These are phyloP conservation scores for Polyergus mexicanus DNA, from an alignment of 1,140 invertebrate species.

Conservation along the genomic window DNA sequence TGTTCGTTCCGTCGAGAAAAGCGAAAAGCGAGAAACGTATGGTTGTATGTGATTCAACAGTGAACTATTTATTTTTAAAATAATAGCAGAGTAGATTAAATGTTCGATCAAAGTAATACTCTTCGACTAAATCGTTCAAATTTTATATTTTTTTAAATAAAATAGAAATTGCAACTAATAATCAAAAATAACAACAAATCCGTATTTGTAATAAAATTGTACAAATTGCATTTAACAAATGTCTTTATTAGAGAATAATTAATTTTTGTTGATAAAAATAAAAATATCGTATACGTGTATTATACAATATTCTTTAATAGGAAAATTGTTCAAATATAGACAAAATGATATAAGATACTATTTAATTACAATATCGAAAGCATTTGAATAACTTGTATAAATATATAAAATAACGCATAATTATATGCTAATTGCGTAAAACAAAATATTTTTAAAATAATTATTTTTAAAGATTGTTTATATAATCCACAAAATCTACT, in stretches of 20 bases:
- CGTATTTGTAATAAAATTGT: too few relatives aligned
- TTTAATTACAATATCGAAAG: background rate
- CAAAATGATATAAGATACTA: background rate
- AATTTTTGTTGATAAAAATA: background rate
- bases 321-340: background rate
- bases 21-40: slow-evolving; percentile 7
- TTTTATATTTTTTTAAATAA: background rate
- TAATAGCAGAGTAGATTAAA: slow-evolving; percentile 10
- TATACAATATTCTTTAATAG: background rate
- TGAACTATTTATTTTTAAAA: slow-evolving; percentile 21
- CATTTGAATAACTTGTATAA: background rate
- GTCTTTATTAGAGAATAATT: background rate
- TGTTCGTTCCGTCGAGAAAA: background rate
- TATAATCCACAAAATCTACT: background rate
- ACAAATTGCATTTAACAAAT: slow-evolving; percentile 9
- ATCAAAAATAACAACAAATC: background rate
- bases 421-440: background rate
- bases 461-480: background rate
- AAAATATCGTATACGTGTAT: background rate
- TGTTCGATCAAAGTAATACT: background rate
- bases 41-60: background rate
- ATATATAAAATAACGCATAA: slow-evolving; percentile 16
- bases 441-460: background rate
- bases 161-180: background rate
- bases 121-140: background rate